Evolutionary conservation across 2,797 vertebrate species (phyloP).

Genomic region (Chelonia mydas): DNA sequence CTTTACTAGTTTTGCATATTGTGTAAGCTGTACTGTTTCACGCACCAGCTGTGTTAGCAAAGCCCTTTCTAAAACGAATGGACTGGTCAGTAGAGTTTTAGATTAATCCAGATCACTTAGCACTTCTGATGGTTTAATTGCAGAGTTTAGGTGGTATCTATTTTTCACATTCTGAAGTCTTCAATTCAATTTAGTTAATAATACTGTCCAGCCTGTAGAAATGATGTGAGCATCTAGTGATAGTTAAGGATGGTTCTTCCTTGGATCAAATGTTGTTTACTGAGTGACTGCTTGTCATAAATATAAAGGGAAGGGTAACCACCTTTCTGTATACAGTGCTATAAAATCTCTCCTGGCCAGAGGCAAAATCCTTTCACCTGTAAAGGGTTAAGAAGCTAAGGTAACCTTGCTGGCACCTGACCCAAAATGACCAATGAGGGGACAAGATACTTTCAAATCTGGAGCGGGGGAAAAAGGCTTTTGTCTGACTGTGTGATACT

Average conservation of each 20-base stretch:
- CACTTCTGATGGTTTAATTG: slow-evolving; percentile 32
- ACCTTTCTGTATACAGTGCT: no score
- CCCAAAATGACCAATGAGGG: no score
- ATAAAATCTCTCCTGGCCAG: no score
- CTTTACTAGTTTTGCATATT: background rate
- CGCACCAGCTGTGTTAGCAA: background rate
- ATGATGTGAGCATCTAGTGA: slow-evolving; percentile 4
- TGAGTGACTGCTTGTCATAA: background rate
- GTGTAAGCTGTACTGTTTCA: background rate
- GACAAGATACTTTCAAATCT: no score
- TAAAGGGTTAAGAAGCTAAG: no score
- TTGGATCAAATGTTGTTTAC: background rate
- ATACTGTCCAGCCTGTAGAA: slow-evolving; percentile 24
- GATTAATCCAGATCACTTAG: background rate
- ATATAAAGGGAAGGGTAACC: no score
- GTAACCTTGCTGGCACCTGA: no score
- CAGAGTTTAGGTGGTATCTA: slow-evolving; percentile 1
- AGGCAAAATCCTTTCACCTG: no score
- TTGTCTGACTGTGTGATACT: no score
- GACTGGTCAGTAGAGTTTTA: background rate
- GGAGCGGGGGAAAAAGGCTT: no score
- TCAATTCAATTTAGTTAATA: slow-evolving; percentile 37
- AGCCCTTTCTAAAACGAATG: background rate
- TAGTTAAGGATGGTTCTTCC: slow-evolving; percentile 2
- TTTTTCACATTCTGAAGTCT: slow-evolving; percentile 27